Evolutionary conservation across 2,113 vertebrate species (phyloP).

Genomic region (Pontoporia blainvillei): DNA sequence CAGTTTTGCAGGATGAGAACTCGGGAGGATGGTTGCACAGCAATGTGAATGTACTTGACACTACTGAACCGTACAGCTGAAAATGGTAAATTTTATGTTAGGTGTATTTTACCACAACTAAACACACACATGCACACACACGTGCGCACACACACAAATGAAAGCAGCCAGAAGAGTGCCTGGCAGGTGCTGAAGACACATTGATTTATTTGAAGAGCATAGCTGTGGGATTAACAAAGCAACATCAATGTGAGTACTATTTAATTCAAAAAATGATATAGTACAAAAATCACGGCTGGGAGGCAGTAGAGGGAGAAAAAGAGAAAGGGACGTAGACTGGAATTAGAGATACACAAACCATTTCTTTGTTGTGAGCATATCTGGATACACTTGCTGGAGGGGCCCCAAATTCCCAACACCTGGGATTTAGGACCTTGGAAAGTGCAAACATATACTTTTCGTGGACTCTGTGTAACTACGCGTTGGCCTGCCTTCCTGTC

Average conservation of each 20-base stretch:
- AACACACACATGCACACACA: neutral
- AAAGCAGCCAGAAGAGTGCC: neutral
- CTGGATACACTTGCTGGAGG: neutral
- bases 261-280: neutral
- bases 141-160: neutral
- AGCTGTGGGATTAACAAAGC: slow-evolving; percentile 18
- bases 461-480: neutral
- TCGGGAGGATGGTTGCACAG: neutral
- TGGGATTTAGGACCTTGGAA: neutral
- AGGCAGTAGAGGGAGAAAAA: neutral
- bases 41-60: neutral
- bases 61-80: neutral
- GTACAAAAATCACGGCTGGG: neutral
- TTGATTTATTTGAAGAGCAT: slow-evolving; percentile 4
- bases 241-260: neutral
- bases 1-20: neutral
- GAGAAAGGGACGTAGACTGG: neutral
- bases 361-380: neutral
- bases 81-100: neutral
- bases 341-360: neutral
- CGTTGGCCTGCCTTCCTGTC: neutral
- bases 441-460: fast-evolving
- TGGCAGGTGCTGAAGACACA: neutral
- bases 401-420: neutral
- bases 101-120: neutral